phyloP scores from a whole-genome alignment of 2,888 invertebrate species.

The Mantis religiosa region DNA sequence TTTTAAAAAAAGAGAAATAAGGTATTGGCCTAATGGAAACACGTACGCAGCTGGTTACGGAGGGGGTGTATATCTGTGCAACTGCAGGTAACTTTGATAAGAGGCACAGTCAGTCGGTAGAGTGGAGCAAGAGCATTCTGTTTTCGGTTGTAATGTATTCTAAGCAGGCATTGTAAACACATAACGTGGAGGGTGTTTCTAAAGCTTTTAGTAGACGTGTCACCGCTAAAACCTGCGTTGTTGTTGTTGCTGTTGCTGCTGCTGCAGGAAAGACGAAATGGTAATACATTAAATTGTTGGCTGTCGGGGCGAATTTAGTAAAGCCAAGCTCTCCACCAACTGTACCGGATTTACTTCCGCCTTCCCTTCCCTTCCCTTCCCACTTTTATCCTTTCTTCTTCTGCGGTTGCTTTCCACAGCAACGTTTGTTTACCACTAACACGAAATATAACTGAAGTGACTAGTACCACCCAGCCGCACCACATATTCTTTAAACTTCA shows the following conservation, averaged over 20 bases:
- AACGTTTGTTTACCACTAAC: too few species aligned
- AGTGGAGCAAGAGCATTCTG: slow-evolving; percentile 15
- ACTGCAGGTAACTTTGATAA: too few species aligned
- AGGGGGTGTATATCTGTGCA: too few species aligned
- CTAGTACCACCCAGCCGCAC: too few species aligned
- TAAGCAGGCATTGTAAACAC: slow-evolving; percentile 17
- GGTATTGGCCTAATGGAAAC: too few species aligned
- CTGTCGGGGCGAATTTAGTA: slow-evolving; percentile 2
- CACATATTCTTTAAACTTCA: too few species aligned
- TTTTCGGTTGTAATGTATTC: slow-evolving; percentile 15
- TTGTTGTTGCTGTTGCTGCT: background rate
- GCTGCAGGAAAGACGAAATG: background rate
- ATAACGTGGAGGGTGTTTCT: slow-evolving; percentile 2
- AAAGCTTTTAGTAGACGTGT: slow-evolving; percentile 12
- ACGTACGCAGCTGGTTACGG: too few species aligned
- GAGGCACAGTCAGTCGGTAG: too few species aligned
- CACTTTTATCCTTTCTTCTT: background rate
- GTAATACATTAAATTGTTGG: slow-evolving; percentile 16
- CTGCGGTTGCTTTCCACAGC: too few species aligned
- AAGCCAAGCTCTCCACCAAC: background rate
- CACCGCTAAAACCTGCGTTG: slow-evolving; percentile 14
- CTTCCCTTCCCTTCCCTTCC: background rate
- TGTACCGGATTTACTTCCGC: background rate
- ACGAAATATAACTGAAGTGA: too few species aligned
- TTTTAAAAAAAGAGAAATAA: too few species aligned